A percentile compares a stretch with the other conserved stretches of the same genome.
Conservation (phyloP, 2,113 vertebrate genomes). For the Sula dactylatra region DNA sequence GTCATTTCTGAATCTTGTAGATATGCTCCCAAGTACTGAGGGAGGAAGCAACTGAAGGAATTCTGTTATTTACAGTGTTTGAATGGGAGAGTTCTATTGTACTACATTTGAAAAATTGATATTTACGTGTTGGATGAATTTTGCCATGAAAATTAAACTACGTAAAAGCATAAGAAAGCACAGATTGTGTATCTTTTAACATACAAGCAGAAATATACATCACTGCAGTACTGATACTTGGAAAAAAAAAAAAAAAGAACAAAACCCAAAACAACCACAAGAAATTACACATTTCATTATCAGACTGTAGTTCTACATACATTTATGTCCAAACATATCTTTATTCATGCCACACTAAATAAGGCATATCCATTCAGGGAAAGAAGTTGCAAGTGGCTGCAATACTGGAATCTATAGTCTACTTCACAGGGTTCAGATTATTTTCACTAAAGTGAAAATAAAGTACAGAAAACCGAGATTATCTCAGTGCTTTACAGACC, state of each 20-base stretch:
- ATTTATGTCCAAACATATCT: not conserved
- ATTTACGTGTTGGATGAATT: not conserved
- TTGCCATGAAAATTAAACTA: not conserved
- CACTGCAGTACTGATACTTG: not conserved
- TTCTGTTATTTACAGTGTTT: not conserved
- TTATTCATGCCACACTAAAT: not conserved
- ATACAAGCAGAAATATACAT: not conserved
- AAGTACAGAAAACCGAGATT: not conserved
- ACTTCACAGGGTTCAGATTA: not conserved
- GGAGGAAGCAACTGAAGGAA: not conserved
- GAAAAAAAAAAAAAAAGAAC: not conserved
- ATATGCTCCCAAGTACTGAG: not conserved
- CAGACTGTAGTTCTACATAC: not conserved
- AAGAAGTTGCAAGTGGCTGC: not conserved
- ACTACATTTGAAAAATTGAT: not conserved
- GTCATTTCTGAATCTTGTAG: not conserved
- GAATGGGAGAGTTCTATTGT: not conserved
- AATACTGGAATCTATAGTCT: not conserved
- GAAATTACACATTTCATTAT: not conserved
- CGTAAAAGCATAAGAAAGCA: accelerated
- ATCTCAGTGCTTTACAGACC: not conserved
- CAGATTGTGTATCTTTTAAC: not conserved
- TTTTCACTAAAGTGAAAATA: not conserved
- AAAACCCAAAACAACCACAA: not conserved
- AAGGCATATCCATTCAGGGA: not conserved